Percentiles rank a stretch among this genome's conserved stretches.
Conservation (phyloP, 2,797 vertebrate species). For the Gephyroberyx darwinii region DNA sequence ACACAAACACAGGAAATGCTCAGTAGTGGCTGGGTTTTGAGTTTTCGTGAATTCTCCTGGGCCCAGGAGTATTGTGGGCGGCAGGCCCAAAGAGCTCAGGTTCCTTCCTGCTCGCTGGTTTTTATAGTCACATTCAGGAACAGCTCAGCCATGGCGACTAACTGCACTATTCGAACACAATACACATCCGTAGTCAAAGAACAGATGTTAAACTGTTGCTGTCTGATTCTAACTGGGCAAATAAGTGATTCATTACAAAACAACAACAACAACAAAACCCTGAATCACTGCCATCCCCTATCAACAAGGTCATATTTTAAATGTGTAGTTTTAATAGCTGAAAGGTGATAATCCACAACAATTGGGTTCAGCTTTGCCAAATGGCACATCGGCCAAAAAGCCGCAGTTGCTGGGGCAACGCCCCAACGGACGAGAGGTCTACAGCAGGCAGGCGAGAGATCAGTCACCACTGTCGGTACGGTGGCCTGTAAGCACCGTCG, state of each 20-base stretch:
- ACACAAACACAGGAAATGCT: constrained; percentile 48
- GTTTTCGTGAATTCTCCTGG: constrained; percentile 38
- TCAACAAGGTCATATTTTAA: constrained; percentile 39
- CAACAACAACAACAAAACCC: neutral
- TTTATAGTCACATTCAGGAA: constrained; percentile 59
- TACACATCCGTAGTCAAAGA: constrained; percentile 12
- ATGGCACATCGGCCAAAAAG: constrained; percentile 49
- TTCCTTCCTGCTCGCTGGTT: constrained; percentile 55
- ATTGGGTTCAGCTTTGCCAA: constrained; percentile 46
- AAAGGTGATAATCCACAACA: constrained; percentile 51
- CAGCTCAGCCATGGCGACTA: constrained; percentile 31
- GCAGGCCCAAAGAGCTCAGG: constrained; percentile 53
- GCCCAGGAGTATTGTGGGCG: constrained; percentile 45
- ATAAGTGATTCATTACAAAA: constrained; percentile 13
- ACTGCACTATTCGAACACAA: constrained; percentile 39
- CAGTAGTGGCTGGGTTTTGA: constrained; percentile 33
- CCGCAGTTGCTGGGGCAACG: constrained; percentile 61
- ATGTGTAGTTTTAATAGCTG: constrained; percentile 53
- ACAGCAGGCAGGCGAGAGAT: constrained; percentile 58
- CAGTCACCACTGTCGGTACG: constrained; percentile 69
- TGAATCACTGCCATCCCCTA: constrained; percentile 11
- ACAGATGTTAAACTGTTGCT: constrained; percentile 20
- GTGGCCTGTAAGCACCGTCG: constrained; percentile 63
- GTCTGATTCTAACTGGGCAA: constrained; percentile 8
- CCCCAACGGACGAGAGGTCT: constrained; percentile 47